phyloP scores from a whole-genome alignment of 2,888 invertebrate species.

The Meta bourneti region DNA sequence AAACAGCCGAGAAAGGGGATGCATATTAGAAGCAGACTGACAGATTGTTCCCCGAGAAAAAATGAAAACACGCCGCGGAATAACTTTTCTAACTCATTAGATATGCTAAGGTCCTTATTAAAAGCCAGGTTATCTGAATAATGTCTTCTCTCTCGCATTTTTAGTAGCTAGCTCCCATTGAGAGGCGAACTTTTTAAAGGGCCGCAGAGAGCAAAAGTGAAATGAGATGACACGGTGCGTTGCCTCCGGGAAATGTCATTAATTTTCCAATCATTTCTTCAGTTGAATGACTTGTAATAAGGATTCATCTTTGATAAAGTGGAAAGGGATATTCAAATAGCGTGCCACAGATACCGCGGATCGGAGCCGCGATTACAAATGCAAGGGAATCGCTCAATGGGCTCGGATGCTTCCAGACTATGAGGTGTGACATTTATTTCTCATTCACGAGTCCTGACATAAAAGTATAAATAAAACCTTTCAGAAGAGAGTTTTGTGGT shows the following conservation, averaged over 20 bases:
- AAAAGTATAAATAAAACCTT: no score
- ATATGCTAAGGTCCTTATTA: conserved; percentile 60
- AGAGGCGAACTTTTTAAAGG: not conserved
- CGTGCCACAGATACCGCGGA: not conserved
- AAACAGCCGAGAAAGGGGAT: conserved; percentile 2
- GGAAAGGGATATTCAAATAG: not conserved
- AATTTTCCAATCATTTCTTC: conserved; percentile 8
- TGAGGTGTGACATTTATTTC: no score
- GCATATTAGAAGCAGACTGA: conserved; percentile 39
- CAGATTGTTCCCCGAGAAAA: conserved; percentile 38
- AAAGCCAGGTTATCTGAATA: conserved; percentile 51
- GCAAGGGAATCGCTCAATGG: no score
- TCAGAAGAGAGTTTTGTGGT: no score
- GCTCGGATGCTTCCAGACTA: no score
- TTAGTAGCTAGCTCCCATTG: conserved; percentile 37
- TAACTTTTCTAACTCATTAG: conserved; percentile 66
- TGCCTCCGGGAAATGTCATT: conserved; percentile 30
- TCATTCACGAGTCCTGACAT: no score
- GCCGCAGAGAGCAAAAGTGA: not conserved
- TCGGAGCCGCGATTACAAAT: no score
- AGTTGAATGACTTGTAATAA: not conserved
- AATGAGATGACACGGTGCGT: not conserved
- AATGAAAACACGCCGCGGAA: conserved; percentile 53
- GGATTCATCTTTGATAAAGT: not conserved
- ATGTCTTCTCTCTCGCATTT: conserved; percentile 41